Evolutionary conservation across 2,113 vertebrate species (phyloP).

Genomic region (Lampris incognitus): DNA sequence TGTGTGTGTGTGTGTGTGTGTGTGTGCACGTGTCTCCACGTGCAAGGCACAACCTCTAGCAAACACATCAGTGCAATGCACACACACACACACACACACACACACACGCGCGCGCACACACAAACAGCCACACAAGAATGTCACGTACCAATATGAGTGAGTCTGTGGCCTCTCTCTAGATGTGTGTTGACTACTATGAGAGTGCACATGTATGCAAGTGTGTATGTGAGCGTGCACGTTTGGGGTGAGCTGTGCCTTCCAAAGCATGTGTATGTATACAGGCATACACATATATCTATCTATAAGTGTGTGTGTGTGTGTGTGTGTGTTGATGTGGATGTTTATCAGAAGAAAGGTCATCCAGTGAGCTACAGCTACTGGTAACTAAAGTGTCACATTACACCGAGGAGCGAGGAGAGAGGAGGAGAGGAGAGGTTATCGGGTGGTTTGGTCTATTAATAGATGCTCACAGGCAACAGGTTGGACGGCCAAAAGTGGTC

Average conservation of each 20-base stretch:
- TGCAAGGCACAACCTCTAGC: background rate
- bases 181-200: too few species aligned
- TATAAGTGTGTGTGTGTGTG: background rate
- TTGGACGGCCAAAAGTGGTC: conserved; percentile 68
- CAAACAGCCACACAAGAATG: background rate
- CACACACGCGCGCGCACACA: background rate
- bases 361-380: background rate
- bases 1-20: conserved; percentile 9
- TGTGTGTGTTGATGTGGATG: background rate
- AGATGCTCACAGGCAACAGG: conserved; percentile 54
- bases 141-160: background rate
- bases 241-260: too few species aligned
- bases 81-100: background rate
- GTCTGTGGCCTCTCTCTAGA: background rate
- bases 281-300: too few species aligned
- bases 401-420: conserved; percentile 6
- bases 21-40: conserved; percentile 2
- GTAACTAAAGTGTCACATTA: conserved; percentile 29
- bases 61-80: background rate
- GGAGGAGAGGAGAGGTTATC: background rate
- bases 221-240: background rate
- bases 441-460: conserved; percentile 44
- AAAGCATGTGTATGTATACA: too few species aligned
- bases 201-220: background rate
- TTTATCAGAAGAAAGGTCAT: conserved; percentile 24